These are phyloP conservation scores for Panthera leo DNA, from an alignment of 2,113 vertebrate species.

Conservation along the genomic window DNA sequence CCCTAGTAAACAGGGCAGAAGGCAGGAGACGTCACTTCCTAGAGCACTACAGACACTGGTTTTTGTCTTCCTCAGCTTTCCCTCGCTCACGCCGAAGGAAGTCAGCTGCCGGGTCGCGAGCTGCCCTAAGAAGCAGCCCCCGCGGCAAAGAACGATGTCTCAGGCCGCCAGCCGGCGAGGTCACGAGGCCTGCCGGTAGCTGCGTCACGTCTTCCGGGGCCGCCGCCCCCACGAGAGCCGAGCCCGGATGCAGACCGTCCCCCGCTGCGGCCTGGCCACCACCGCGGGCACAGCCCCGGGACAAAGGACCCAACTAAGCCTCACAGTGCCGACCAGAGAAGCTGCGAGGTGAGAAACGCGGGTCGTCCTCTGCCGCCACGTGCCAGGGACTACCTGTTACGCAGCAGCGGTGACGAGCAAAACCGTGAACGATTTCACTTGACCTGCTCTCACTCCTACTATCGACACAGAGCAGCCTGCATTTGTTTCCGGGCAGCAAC, in stretches of 20 bases:
- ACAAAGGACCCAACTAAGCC: background rate
- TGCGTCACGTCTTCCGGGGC: background rate
- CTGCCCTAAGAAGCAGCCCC: background rate
- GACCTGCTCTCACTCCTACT: background rate
- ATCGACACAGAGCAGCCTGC: fast-evolving
- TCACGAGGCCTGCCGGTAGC: background rate
- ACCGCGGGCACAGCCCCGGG: background rate
- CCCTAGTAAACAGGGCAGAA: background rate
- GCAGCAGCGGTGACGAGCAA: fast-evolving
- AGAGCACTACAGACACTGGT: background rate
- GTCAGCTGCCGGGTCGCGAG: background rate
- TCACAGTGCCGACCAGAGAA: background rate
- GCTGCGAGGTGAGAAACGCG: fast-evolving
- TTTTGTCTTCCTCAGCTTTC: background rate
- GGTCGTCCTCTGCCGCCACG: fast-evolving
- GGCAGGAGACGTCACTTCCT: background rate
- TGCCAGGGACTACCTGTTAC: fast-evolving
- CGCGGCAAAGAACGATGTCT: background rate
- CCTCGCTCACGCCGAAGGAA: background rate
- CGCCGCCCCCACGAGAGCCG: fast-evolving
- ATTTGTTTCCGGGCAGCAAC: too few species aligned
- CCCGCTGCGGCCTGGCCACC: fast-evolving
- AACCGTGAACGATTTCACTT: fast-evolving
- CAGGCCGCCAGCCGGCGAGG: background rate
- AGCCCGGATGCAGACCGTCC: background rate